Base-by-base conservation (phyloP, 1,140 invertebrate species). In the Muscidifurax raptorellus region DNA sequence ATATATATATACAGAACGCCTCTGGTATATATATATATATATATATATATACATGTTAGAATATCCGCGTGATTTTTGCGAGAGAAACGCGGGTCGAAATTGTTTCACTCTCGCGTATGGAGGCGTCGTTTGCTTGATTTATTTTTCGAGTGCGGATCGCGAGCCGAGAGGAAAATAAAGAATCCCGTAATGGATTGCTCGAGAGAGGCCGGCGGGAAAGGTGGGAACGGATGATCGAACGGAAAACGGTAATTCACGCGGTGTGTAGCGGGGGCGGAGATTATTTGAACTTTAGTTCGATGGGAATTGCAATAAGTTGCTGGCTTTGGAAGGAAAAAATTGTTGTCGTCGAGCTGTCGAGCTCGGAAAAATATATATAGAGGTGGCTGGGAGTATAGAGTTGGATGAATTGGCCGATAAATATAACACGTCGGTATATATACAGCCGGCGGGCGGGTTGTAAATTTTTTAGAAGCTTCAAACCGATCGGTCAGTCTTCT, bases 201-300 rank as follows among this genome's bases (percentile, higher is more conserved):
- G 52, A 6, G 44, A 13, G 2, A 13, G 15, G 2, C n/a, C n/a
- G 7, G 44, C 7, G 52, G 52, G 52, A 52, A 52, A 52, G 47
- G 47, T 52, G 47, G 47, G 47, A 52, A 52, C 47, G 47, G 47
- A 59, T 59, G 52, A 59, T 59, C 52, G 52, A 59, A 6, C 52
- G 52, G 52, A 59, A 59, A 59, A 59, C 52, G 52, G 52, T 59
- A 59, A 59, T 59, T 59, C 52, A 22, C 52, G 52, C 52, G 44
- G 44, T 6, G 22, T 7, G 52, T 5, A 0, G 0, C 15, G 5
- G n/a, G 18, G 22, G 6, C 1, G 7, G 52, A 52, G 52, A 59
- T 59, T 59, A 59, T 59, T 59, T n/a, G 52, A 59, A 59, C 52
- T 59, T 59, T 59, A 59, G 52, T 59, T 59, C 52, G 52, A 59